phyloP scores from a whole-genome alignment of 1,140 invertebrate genomes.

The Chrysomallon squamiferum region DNA sequence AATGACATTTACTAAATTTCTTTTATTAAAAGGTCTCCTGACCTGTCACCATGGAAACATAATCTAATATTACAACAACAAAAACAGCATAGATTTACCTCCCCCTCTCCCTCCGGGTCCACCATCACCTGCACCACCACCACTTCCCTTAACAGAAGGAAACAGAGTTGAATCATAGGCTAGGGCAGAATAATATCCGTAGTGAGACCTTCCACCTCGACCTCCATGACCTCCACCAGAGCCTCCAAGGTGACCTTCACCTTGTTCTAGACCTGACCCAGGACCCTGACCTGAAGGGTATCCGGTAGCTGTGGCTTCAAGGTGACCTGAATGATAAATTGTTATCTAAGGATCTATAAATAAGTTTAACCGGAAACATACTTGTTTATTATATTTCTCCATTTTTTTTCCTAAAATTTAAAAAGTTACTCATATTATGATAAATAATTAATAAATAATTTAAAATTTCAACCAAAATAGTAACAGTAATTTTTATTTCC shows the following conservation, averaged over 20 bases:
- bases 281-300: slow-evolving; percentile 31
- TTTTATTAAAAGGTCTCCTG: no score
- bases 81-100: slow-evolving; percentile 31
- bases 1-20: no score
- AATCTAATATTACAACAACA: no score
- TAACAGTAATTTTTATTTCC: no score
- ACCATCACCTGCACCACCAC: slow-evolving; percentile 30
- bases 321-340: slow-evolving; percentile 33
- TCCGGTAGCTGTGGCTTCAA: slow-evolving; percentile 47
- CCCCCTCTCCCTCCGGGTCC: slow-evolving; percentile 38
- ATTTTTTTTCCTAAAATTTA: no score
- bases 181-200: slow-evolving; percentile 36
- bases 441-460: no score
- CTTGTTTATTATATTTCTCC: neutral
- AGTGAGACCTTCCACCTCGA: slow-evolving; percentile 35
- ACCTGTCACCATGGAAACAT: no score
- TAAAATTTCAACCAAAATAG: no score
- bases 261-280: slow-evolving; percentile 26
- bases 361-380: no score
- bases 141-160: slow-evolving; percentile 38
- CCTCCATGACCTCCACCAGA: slow-evolving; percentile 50
- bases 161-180: slow-evolving; percentile 43
- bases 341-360: no score
- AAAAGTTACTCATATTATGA: no score
- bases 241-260: slow-evolving; percentile 25